Percentiles rank a stretch among this genome's conserved stretches.
These are phyloP conservation scores for Aegypius monachus DNA, from an alignment of 2,113 vertebrate species.

Conservation along the genomic window DNA sequence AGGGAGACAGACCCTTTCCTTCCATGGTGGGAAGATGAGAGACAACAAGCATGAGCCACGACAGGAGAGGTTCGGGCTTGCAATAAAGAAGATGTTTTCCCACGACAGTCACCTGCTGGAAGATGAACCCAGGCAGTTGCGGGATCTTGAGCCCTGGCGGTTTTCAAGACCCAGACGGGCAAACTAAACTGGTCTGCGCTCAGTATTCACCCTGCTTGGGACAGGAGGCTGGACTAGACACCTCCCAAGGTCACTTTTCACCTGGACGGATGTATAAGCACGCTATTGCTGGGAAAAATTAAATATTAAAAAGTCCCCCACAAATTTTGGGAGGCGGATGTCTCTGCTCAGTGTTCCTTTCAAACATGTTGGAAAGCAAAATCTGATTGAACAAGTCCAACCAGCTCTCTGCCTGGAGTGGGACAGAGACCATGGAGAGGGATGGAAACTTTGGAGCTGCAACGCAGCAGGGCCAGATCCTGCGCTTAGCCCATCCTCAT, in stretches of 20 bases:
- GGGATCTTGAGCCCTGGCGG: not conserved
- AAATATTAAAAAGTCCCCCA: not conserved
- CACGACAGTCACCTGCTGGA: not conserved
- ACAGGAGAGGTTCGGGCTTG: not conserved
- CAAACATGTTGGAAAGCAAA: not conserved
- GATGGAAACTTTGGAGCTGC: fast-evolving
- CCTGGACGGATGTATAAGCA: not conserved
- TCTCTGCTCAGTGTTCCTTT: not conserved
- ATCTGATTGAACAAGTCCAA: not conserved
- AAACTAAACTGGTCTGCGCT: not conserved
- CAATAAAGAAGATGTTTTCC: fast-evolving
- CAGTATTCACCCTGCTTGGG: not conserved
- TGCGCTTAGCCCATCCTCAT: not conserved
- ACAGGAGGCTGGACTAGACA: not conserved
- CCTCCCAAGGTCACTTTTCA: not conserved
- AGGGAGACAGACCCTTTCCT: not conserved
- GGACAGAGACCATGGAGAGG: fast-evolving
- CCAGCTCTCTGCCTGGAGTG: fast-evolving
- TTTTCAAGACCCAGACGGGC: not conserved
- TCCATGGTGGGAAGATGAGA: not conserved
- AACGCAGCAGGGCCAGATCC: not conserved
- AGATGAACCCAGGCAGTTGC: not conserved
- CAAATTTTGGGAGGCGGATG: not conserved
- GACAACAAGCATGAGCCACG: not conserved
- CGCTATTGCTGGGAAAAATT: not conserved